These are phyloP conservation scores for Perithous albicinctus DNA, from an alignment of 2,888 invertebrate species.

Conservation along the genomic window DNA sequence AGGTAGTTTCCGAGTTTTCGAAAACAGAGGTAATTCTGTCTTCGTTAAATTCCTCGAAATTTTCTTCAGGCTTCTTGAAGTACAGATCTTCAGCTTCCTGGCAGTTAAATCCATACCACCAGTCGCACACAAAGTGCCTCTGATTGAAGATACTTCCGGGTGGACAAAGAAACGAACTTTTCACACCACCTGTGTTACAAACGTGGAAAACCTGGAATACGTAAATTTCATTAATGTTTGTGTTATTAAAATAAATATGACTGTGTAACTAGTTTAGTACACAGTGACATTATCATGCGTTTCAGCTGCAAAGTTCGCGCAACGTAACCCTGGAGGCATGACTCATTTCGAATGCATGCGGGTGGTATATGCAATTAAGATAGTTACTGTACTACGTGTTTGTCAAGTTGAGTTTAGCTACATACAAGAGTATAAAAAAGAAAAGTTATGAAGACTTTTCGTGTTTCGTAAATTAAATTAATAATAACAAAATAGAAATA, in stretches of 20 bases:
- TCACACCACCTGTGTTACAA: constrained; percentile 84
- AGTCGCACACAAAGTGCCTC: constrained; percentile 86
- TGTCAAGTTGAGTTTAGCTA: background rate
- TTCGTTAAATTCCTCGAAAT: constrained; percentile 51
- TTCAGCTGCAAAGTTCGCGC: background rate
- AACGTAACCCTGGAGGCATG: background rate
- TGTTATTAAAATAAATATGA: constrained; percentile 1
- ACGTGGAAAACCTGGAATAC: constrained; percentile 85
- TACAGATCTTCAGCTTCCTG: constrained; percentile 73
- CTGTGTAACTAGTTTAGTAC: background rate
- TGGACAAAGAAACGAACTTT: constrained; percentile 86
- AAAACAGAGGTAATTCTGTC: background rate
- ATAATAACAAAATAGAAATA: no score
- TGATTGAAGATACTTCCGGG: constrained; percentile 87
- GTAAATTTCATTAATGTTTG: constrained; percentile 18
- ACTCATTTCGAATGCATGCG: background rate
- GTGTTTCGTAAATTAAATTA: background rate
- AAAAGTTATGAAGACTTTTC: background rate
- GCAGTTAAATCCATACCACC: constrained; percentile 87
- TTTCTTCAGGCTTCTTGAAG: constrained; percentile 69
- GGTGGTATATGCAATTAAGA: background rate
- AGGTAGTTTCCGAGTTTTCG: background rate
- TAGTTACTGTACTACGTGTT: background rate
- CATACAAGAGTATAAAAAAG: background rate
- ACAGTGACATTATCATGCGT: background rate